Conservation (phyloP, 2,797 vertebrate species). For the Macroramphosus scolopax region DNA sequence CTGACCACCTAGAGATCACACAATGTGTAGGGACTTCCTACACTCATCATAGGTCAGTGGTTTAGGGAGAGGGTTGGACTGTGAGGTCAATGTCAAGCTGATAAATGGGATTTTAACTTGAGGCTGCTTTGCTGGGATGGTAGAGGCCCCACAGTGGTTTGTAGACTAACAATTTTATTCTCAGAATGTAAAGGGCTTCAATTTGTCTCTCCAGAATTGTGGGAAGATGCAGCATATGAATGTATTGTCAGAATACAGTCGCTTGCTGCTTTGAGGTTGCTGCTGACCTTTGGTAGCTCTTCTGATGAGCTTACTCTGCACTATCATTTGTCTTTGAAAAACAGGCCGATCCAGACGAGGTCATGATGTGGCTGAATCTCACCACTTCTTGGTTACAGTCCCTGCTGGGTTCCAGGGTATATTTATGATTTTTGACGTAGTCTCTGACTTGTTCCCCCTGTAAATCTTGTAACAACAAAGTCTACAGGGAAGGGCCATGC, state of each 20-base stretch:
- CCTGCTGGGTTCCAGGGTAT: neutral
- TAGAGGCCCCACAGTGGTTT: too few species aligned
- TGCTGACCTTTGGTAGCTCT: too few species aligned
- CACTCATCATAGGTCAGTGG: too few species aligned
- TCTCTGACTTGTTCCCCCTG: conserved; percentile 1
- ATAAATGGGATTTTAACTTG: conserved; percentile 8
- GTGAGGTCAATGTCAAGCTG: conserved; percentile 1
- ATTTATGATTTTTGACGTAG: conserved; percentile 5
- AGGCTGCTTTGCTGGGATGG: neutral
- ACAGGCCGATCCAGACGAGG: neutral
- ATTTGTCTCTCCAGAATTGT: neutral
- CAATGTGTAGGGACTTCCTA: too few species aligned
- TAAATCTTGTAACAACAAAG: conserved; percentile 5
- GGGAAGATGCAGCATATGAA: neutral
- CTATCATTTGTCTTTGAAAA: conserved; percentile 6
- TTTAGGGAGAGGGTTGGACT: too few species aligned
- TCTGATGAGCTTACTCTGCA: conserved; percentile 12
- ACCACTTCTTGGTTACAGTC: conserved; percentile 2
- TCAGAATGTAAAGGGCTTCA: conserved; percentile 1
- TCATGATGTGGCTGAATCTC: neutral
- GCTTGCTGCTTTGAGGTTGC: neutral
- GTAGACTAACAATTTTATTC: too few species aligned
- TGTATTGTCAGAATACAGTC: neutral
- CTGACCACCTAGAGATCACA: too few species aligned
- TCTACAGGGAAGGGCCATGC: neutral